Percentiles rank a stretch among this genome's conserved stretches.
These are phyloP conservation scores for Toxotes jaculatrix DNA, from an alignment of 2,113 vertebrate species.

Conservation along the genomic window DNA sequence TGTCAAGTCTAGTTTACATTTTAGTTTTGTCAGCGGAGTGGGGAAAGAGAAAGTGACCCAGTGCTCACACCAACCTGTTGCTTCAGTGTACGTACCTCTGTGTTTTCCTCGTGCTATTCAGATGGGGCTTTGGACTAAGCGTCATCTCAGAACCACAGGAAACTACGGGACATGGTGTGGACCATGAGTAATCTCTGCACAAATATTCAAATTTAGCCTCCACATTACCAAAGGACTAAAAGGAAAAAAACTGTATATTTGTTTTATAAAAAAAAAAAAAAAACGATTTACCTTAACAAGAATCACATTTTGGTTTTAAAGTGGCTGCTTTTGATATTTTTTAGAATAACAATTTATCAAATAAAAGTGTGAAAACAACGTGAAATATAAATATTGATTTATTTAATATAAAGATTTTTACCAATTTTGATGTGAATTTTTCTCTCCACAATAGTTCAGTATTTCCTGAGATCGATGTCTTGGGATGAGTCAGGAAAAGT, in stretches of 20 bases:
- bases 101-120: constrained; percentile 9
- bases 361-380: too few relatives aligned
- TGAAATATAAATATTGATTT: too few relatives aligned
- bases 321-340: too few relatives aligned
- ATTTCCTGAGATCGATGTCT: too few relatives aligned
- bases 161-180: not conserved
- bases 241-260: not conserved
- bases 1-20: constrained; percentile 93
- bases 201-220: not conserved
- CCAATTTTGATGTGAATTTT: too few relatives aligned
- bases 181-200: not conserved
- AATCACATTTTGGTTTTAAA: too few relatives aligned
- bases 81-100: constrained; percentile 1
- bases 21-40: constrained; percentile 33
- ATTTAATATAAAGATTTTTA: too few relatives aligned
- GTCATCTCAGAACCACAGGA: not conserved
- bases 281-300: too few relatives aligned
- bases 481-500: too few relatives aligned
- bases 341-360: too few relatives aligned
- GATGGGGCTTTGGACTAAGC: not conserved
- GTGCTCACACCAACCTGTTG: constrained; percentile 46
- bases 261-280: too few relatives aligned
- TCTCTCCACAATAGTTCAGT: too few relatives aligned
- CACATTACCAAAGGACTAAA: not conserved
- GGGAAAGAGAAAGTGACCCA: constrained; percentile 44